Evolutionary conservation across 2,797 vertebrate genomes (phyloP).

Genomic region (Hydrophis major): DNA sequence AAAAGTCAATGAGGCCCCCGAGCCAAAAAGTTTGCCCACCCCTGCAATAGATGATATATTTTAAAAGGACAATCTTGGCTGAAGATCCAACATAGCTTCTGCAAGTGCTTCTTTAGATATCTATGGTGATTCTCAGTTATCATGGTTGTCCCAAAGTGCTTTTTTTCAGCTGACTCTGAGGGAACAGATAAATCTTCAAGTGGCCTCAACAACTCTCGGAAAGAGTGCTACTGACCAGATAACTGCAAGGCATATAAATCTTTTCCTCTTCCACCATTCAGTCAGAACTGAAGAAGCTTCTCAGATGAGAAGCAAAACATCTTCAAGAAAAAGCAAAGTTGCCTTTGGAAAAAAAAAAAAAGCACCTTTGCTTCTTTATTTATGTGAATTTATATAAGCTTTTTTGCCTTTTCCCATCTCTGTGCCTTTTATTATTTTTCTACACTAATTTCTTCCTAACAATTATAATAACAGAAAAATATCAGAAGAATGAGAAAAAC

Average conservation of each 20-base stretch:
- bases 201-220: neutral
- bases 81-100: neutral
- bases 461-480: neutral
- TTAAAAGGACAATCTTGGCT: neutral
- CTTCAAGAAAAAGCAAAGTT: neutral
- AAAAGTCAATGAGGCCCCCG: too few species aligned
- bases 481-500: neutral
- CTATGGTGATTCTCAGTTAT: neutral
- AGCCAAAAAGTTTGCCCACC: too few species aligned
- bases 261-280: neutral
- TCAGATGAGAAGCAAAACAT: neutral
- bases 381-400: neutral
- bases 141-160: neutral
- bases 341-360: neutral
- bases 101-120: neutral
- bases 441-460: neutral
- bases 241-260: neutral
- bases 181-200: neutral
- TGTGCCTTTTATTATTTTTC: neutral
- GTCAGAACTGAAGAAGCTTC: neutral
- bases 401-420: neutral
- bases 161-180: neutral
- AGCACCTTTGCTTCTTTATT: neutral
- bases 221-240: neutral
- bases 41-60: neutral